phyloP scores from a whole-genome alignment of 1,140 invertebrate genomes.

The Berghia stephanieae region DNA sequence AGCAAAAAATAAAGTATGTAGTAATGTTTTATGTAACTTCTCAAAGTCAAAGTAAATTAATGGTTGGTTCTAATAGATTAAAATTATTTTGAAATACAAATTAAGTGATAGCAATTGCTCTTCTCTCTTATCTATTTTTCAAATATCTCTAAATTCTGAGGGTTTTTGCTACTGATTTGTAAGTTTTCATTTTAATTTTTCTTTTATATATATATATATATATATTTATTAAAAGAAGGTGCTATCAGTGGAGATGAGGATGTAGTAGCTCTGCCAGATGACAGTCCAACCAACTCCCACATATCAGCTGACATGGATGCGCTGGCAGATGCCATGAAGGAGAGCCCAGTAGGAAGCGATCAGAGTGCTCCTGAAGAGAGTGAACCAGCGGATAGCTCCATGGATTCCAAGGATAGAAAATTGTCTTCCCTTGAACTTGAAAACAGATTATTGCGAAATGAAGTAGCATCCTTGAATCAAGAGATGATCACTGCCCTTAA shows the following conservation, averaged over 20 bases:
- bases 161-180: no score
- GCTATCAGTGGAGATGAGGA: not conserved
- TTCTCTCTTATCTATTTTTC: no score
- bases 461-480: slow-evolving; percentile 71
- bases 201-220: slow-evolving; percentile 11
- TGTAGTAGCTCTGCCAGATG: slow-evolving; percentile 40
- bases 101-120: no score
- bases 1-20: no score
- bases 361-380: slow-evolving; percentile 51
- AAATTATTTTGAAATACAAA: no score
- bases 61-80: no score
- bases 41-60: no score
- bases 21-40: no score
- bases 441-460: slow-evolving; percentile 70
- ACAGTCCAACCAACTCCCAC: slow-evolving; percentile 49
- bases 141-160: no score
- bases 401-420: slow-evolving; percentile 35
- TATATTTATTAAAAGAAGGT: slow-evolving; percentile 7
- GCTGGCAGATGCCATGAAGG: slow-evolving; percentile 55
- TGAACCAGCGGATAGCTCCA: slow-evolving; percentile 33
- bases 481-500: slow-evolving; percentile 71
- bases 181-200: no score
- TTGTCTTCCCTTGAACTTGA: slow-evolving; percentile 63
- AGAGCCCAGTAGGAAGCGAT: slow-evolving; percentile 55
- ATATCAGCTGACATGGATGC: slow-evolving; percentile 52